Conservation (phyloP, 2,113 vertebrate species). For the Miniopterus natalensis region DNA sequence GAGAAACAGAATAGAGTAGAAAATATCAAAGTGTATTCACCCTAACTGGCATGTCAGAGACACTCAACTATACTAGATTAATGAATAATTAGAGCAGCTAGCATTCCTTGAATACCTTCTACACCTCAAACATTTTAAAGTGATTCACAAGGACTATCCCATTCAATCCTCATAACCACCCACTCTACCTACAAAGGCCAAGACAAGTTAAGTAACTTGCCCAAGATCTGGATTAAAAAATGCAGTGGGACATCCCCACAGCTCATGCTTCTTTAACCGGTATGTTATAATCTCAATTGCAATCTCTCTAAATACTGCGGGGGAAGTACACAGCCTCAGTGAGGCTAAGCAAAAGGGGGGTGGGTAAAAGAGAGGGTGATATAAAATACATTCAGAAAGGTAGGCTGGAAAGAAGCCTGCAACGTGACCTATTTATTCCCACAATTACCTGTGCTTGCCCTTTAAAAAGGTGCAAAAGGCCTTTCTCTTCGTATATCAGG, state of each 20-base stretch:
- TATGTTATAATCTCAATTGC: not conserved
- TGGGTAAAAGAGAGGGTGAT: not conserved
- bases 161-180: not conserved
- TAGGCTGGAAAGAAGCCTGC: not conserved
- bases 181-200: not conserved
- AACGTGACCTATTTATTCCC: not conserved
- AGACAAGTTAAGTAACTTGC: not conserved
- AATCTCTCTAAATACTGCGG: not conserved
- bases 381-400: not conserved
- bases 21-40: not conserved
- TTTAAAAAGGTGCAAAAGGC: not conserved
- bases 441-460: not conserved
- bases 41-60: not conserved
- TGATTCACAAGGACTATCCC: not conserved
- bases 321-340: not conserved
- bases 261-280: not conserved
- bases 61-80: not conserved
- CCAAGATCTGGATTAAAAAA: not conserved
- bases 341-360: not conserved
- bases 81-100: not conserved
- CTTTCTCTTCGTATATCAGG: not conserved
- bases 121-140: not conserved
- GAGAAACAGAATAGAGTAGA: not conserved
- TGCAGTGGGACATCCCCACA: not conserved
- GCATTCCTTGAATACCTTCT: not conserved